Evolutionary conservation across 2,888 invertebrate species (phyloP).

Genomic region (Schizaphis graminum): DNA sequence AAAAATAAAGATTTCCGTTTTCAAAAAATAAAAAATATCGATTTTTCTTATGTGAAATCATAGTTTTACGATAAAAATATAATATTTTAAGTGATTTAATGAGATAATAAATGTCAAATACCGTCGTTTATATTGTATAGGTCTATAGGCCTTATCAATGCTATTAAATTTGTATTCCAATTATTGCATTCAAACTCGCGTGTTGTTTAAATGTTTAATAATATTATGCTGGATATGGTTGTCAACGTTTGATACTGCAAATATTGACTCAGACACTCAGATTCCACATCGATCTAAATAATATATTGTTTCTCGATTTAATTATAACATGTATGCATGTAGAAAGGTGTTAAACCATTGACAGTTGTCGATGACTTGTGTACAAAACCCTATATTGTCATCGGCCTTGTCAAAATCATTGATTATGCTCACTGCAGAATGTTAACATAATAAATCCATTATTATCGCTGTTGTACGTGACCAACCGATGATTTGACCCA

Average conservation of each 20-base stretch:
- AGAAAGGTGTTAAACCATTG: background rate
- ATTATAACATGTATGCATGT: background rate
- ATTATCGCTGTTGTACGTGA: background rate
- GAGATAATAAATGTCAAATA: background rate
- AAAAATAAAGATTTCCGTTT: background rate
- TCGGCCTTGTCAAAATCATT: background rate
- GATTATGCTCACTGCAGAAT: background rate
- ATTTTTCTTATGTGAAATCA: background rate
- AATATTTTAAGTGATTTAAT: background rate
- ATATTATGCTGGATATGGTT: background rate
- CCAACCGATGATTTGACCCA: background rate
- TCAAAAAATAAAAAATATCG: background rate
- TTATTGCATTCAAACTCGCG: background rate
- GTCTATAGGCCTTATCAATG: background rate
- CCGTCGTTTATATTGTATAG: background rate
- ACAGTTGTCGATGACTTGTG: background rate
- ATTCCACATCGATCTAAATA: background rate
- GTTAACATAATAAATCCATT: background rate
- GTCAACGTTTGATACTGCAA: background rate
- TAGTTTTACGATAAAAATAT: background rate
- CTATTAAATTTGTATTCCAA: background rate
- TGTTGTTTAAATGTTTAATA: background rate
- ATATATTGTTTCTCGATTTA: background rate
- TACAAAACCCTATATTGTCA: background rate
- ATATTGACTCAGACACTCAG: background rate